These are phyloP conservation scores for Marisa cornuarietis DNA, from an alignment of 1,140 invertebrate species.

Conservation along the genomic window DNA sequence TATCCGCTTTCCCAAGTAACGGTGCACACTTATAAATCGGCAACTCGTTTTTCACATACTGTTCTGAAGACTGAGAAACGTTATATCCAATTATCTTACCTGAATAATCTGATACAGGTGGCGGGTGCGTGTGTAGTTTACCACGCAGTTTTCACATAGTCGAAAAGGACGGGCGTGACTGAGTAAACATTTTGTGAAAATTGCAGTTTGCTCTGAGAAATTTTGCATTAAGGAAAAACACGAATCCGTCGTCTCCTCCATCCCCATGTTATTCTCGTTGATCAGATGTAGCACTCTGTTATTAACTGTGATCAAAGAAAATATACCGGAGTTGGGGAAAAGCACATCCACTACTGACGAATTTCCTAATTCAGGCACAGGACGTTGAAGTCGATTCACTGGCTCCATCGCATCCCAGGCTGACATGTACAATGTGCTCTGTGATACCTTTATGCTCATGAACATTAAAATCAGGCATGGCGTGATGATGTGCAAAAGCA, in stretches of 20 bases:
- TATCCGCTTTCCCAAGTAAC: background rate
- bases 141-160: constrained; percentile 33
- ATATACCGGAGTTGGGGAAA: background rate
- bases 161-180: constrained; percentile 29
- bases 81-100: background rate
- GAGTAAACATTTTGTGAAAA: constrained; percentile 32
- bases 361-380: background rate
- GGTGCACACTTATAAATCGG: too few species aligned
- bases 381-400: background rate
- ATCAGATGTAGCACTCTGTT: background rate
- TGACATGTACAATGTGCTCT: background rate
- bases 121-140: constrained; percentile 8
- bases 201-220: constrained; percentile 9
- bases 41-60: background rate
- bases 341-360: background rate
- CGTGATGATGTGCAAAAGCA: background rate
- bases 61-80: background rate
- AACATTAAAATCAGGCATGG: background rate
- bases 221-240: background rate
- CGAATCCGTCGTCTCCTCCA: background rate
- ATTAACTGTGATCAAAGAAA: background rate
- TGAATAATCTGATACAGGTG: constrained; percentile 20
- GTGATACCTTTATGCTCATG: background rate
- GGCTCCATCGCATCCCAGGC: constrained; percentile 8
- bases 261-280: background rate